Evolutionary conservation across 2,888 invertebrate genomes (phyloP).

Genomic region (Syrphus vitripennis): DNA sequence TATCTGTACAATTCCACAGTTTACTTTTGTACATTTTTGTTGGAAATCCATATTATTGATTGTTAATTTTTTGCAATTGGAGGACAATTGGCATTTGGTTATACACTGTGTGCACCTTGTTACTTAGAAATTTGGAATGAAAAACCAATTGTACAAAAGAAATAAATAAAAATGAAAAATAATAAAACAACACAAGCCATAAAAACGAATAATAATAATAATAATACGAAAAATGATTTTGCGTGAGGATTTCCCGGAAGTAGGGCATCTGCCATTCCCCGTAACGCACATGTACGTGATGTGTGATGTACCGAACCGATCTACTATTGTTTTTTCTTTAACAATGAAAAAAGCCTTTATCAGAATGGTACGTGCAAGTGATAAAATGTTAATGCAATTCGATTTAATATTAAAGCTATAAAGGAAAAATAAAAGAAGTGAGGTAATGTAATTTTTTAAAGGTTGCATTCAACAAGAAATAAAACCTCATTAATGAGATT

Average conservation of each 20-base stretch:
- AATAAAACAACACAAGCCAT: constrained; percentile 37
- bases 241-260: constrained; percentile 26
- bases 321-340: background rate
- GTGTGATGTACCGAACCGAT: background rate
- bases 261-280: constrained; percentile 4
- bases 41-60: background rate
- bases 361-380: background rate
- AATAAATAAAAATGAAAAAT: constrained; percentile 26
- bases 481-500: background rate
- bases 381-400: constrained; percentile 16
- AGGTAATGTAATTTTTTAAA: background rate
- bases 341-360: background rate
- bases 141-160: constrained; percentile 40
- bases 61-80: too few relatives aligned
- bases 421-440: background rate
- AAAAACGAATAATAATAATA: constrained; percentile 48
- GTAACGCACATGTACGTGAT: background rate
- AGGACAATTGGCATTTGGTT: too few relatives aligned
- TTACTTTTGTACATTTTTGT: too few relatives aligned
- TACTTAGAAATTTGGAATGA: constrained; percentile 42
- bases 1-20: too few relatives aligned
- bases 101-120: too few relatives aligned
- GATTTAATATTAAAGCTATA: background rate
- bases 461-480: background rate
- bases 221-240: constrained; percentile 46